phyloP scores from a whole-genome alignment of 2,797 vertebrate genomes.

The Potorous gilbertii region DNA sequence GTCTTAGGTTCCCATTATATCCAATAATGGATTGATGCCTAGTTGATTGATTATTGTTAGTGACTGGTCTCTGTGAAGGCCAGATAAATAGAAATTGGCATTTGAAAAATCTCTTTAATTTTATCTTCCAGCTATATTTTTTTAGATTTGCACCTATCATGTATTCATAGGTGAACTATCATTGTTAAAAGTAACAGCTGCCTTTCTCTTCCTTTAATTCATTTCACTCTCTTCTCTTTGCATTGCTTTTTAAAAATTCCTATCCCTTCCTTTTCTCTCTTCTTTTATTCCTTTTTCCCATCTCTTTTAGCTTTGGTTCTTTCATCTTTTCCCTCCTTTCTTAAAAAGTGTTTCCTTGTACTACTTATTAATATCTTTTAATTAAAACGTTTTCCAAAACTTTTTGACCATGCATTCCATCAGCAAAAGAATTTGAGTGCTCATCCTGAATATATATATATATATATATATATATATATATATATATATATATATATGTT shows the following conservation, averaged over 20 bases:
- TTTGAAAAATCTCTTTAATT: not conserved
- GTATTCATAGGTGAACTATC: not conserved
- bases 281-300: not conserved
- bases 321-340: not conserved
- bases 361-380: not conserved
- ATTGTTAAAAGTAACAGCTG: not conserved
- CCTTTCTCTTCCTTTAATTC: not conserved
- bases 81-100: not conserved
- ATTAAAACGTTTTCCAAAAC: not conserved
- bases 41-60: not conserved
- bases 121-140: not conserved
- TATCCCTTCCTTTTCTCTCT: not conserved
- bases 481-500: not conserved
- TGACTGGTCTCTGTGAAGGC: not conserved
- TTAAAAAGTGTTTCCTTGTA: not conserved
- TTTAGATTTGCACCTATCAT: not conserved
- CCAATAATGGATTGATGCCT: not conserved
- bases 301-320: not conserved
- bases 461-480: not conserved
- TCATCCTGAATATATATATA: not conserved
- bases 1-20: not conserved
- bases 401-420: not conserved
- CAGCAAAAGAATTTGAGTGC: not conserved
- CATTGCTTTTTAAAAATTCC: not conserved
- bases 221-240: not conserved